Evolutionary conservation across 2,113 vertebrate species (phyloP), one percentile per base, ranked within the genome.

Genomic region (Pseudorectes ferrugineus): DNA sequence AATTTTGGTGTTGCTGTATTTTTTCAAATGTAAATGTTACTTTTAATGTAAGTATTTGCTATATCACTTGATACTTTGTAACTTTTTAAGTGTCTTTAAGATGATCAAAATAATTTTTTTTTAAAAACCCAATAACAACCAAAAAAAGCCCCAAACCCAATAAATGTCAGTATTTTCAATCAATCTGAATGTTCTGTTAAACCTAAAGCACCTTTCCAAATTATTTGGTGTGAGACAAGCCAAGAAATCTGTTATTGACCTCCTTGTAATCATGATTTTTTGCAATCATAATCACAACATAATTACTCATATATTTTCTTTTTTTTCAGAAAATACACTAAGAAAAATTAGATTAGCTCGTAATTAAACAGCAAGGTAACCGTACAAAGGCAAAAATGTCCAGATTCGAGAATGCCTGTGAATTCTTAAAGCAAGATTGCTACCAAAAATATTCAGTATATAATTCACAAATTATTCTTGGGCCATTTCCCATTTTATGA

Each of bases 381-480:
- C 85, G 8, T 51, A n/a, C 18, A 85, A 81, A 95, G 21, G 24
- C 13, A 89, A 55, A 72, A 54, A 59, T 17, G 46, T 72, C 42
- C 74, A 87, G 31, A 92, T 68, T 54, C 76, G 45, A 93, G 25
- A 46, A 75, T 71, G 26, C 24, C 54, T 75, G 5, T 81, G 79
- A 91, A 95, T 85, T 95, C 68, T 75, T 92, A 76, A 87, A 86
- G 62, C n/a, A 83, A 92, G 71, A 95, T 46, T 85, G 63, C 40
- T 91, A 85, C 58, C 85, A 92, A 88, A 93, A 94, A 52, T 70
- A 91, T 65, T 94, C 80, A 84, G 54, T 90, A 33, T 63, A 96
- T 63, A 96, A 95, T 84, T 76, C 85, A 96, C 35, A 95, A 93
- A 96, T 95, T 62, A 88, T 78, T 91, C 94, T 92, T 46, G 79